phyloP scores from a whole-genome alignment of 2,113 vertebrate genomes.

The Rhineura floridana region DNA sequence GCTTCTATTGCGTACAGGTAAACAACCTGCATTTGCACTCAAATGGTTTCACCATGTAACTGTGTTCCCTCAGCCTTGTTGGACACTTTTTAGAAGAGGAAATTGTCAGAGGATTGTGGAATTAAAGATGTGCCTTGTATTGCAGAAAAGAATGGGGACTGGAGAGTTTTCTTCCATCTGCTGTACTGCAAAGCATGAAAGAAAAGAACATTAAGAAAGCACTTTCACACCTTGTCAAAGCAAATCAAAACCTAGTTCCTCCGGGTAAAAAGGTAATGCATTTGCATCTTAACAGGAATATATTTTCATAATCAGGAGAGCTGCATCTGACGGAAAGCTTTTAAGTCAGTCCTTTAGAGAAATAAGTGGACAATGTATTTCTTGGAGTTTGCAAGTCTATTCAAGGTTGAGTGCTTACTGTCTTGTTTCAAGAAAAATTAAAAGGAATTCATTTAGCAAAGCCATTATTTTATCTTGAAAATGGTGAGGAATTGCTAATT shows the following conservation, averaged over 20 bases:
- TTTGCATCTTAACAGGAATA: constrained; percentile 77
- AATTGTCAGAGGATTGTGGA: constrained; percentile 64
- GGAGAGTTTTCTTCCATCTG: constrained; percentile 94
- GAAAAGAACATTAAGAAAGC: constrained; percentile 99
- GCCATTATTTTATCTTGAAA: constrained; percentile 44
- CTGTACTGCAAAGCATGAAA: constrained; percentile 99
- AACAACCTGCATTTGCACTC: constrained; percentile 26
- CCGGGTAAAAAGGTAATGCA: constrained; percentile 96
- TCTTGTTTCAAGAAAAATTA: constrained; percentile 57
- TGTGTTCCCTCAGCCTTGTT: constrained; percentile 49
- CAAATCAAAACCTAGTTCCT: constrained; percentile 97
- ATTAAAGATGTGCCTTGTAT: constrained; percentile 74
- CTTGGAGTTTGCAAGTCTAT: constrained; percentile 50
- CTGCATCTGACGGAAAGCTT: constrained; percentile 46
- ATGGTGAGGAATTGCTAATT: constrained; percentile 37
- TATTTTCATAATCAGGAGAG: constrained; percentile 62
- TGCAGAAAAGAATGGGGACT: constrained; percentile 98
- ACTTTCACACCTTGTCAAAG: constrained; percentile 97
- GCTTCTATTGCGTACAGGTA: constrained; percentile 26
- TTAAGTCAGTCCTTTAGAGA: constrained; percentile 64
- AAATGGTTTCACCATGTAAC: constrained; percentile 32
- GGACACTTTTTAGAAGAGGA: constrained; percentile 53
- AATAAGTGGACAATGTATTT: constrained; percentile 61
- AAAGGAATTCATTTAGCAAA: constrained; percentile 56
- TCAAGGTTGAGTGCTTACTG: constrained; percentile 36